phyloP scores from a whole-genome alignment of 1,140 invertebrate species.

The Leptinotarsa defecta region DNA sequence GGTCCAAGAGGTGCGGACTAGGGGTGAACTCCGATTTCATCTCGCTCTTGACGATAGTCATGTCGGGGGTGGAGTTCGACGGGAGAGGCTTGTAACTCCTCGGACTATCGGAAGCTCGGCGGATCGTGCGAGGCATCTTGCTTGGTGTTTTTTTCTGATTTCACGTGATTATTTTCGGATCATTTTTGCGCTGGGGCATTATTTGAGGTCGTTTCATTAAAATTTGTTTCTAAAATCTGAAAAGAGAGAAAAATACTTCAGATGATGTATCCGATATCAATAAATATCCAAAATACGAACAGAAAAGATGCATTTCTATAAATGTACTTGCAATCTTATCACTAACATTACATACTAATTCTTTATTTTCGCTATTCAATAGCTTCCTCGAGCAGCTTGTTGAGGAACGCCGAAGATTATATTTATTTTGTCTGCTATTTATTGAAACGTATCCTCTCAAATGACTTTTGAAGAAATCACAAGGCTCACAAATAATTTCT shows the following conservation, averaged over 20 bases:
- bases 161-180: background rate
- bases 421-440: too few species aligned
- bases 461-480: too few species aligned
- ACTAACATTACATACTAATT: too few species aligned
- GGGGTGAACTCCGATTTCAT: constrained; percentile 51
- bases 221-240: background rate
- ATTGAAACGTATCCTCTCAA: too few species aligned
- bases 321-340: too few species aligned
- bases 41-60: constrained; percentile 37
- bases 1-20: constrained; percentile 79
- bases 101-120: constrained; percentile 31
- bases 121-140: constrained; percentile 47
- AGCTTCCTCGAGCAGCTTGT: too few species aligned
- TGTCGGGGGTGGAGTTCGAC: constrained; percentile 51
- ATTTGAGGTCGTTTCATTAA: background rate
- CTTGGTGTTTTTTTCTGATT: constrained; percentile 25
- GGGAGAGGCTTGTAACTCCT: constrained; percentile 21
- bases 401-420: too few species aligned
- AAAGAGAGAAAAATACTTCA: too few species aligned
- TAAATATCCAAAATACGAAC: background rate
- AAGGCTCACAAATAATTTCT: too few species aligned
- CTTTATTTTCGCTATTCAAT: too few species aligned
- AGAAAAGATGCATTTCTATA: too few species aligned
- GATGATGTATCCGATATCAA: background rate
- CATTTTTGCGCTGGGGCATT: constrained; percentile 3